phyloP scores from a whole-genome alignment of 2,888 invertebrate genomes.

The Eupithecia centaureata region DNA sequence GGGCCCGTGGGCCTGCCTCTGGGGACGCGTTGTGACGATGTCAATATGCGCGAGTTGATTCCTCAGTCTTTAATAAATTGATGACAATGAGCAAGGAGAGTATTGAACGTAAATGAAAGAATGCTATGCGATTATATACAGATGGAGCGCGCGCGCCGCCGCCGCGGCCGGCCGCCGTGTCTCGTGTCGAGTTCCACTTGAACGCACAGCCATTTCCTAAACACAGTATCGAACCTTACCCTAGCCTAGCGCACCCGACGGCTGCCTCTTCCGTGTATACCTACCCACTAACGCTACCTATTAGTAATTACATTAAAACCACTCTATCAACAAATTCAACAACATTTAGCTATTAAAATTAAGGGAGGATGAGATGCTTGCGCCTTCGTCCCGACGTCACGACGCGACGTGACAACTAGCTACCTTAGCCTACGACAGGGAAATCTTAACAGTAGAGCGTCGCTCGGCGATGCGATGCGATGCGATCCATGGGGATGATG shows the following conservation, averaged over 20 bases:
- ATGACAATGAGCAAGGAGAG: constrained; percentile 82
- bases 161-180: constrained; percentile 59
- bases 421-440: constrained; percentile 35
- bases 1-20: constrained; percentile 64
- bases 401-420: constrained; percentile 43
- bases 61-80: constrained; percentile 84
- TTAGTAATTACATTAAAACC: constrained; percentile 76
- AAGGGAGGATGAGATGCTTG: constrained; percentile 66
- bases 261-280: constrained; percentile 67
- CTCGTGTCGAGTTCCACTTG: constrained; percentile 74
- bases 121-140: constrained; percentile 82
- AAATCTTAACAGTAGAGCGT: constrained; percentile 34
- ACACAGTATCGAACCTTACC: constrained; percentile 73
- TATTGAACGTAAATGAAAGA: constrained; percentile 80
- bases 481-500: constrained; percentile 13
- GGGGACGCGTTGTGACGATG: constrained; percentile 80
- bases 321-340: constrained; percentile 83
- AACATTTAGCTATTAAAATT: constrained; percentile 83
- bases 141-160: constrained; percentile 62
- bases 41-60: constrained; percentile 82
- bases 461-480: constrained; percentile 29
- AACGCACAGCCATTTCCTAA: constrained; percentile 80
- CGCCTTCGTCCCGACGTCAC: constrained; percentile 14
- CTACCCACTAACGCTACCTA: constrained; percentile 73
- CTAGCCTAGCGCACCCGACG: constrained; percentile 72